Evolutionary conservation across 2,888 invertebrate species (phyloP).

Genomic region (Agriotes lineatus): DNA sequence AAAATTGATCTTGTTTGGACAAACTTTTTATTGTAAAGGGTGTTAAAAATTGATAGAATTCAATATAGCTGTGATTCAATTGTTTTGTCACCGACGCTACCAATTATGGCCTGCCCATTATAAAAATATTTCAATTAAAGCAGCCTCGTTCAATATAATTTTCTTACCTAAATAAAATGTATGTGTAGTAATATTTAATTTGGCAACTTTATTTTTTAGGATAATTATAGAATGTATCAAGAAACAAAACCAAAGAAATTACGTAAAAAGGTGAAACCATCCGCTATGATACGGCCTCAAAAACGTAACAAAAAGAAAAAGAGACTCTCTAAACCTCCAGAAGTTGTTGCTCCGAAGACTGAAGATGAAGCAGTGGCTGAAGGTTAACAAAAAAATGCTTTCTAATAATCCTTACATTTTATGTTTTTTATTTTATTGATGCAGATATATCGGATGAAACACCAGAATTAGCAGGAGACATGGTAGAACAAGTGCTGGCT

Average conservation of each 20-base stretch:
- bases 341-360: slow-evolving; percentile 47
- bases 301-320: slow-evolving; percentile 71
- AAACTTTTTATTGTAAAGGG: no score
- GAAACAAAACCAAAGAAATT: slow-evolving; percentile 81
- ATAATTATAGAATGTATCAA: slow-evolving; percentile 84
- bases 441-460: slow-evolving; percentile 53
- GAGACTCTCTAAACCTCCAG: slow-evolving; percentile 53
- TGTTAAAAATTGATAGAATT: no score
- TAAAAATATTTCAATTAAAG: no score
- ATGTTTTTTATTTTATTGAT: background rate
- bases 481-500: slow-evolving; percentile 71
- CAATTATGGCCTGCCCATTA: no score
- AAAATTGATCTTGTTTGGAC: no score
- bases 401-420: background rate
- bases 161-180: no score
- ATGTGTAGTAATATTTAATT: no score
- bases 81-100: no score
- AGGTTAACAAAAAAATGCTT: no score
- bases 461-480: slow-evolving; percentile 61
- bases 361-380: slow-evolving; percentile 17
- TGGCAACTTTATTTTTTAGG: slow-evolving; percentile 66
- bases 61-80: no score
- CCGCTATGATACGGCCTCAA: slow-evolving; percentile 69
- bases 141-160: no score
- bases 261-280: slow-evolving; percentile 72